Base-by-base conservation (phyloP, 2,888 invertebrate species). In the Iselma pallidipennis region DNA sequence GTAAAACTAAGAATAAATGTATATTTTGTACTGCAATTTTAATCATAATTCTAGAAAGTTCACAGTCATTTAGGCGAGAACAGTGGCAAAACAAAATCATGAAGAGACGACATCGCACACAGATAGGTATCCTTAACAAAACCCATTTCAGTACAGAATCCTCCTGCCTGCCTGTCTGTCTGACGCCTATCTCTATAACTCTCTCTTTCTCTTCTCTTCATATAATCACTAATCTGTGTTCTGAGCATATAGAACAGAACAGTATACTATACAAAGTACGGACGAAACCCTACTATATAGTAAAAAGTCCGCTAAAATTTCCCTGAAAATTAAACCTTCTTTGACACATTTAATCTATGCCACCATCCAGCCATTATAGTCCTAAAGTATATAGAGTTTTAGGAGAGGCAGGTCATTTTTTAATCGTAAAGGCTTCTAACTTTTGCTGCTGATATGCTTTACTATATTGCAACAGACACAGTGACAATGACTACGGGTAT, bases 251-350 rank as follows among this genome's bases (percentile, higher is more conserved):
- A n/a, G n/a, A n/a, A 69, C 69, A 67, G 61, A 12, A 26, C 21
- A 55, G 50, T 57, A 61, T 57, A 53, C 45, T n/a, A 62, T 70
- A 74, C 71, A 74, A 76, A 75, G 76, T 75, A 74, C 14, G 23
- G 10, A 31, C 69, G 80, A 80, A 79, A 75, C 79, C 79, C 76
- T 73, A 76, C 76, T 73, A 74, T n/a, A n/a, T 76, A 77, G 19
- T 21, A 16, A 80, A 78, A 78, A 80, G 79, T 80, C 75, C 79
- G 76, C 79, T 81, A 80, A 81, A 80, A 81, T 81, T 81, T 81
- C 79, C 76, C 79, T 80, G 79, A 76, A 81, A 81, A 81, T 81
- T 81, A 80, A 81, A 80, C 80, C 79, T 77, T 78, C 80, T 81
- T 80, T 81, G 79, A 78, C 79, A 79, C 78, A 77, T 79, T 78